Conservation (phyloP, 2,113 vertebrate species). For the Paralichthys olivaceus region DNA sequence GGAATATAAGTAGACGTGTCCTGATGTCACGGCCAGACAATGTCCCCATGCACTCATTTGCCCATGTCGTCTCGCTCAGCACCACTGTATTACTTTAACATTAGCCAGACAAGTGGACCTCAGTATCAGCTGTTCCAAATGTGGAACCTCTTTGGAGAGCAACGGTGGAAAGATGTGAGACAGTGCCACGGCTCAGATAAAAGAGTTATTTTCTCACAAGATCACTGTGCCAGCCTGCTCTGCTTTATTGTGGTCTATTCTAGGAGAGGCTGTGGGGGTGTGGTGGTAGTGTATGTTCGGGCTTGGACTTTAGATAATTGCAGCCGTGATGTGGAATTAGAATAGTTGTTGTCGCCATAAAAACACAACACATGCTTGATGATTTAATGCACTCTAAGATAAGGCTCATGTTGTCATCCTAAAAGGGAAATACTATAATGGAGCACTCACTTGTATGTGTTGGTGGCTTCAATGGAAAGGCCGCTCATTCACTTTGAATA, state of each 20-base stretch:
- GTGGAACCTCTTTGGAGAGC: slow-evolving; percentile 70
- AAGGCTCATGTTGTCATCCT: slow-evolving; percentile 23
- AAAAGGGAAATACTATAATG: slow-evolving; percentile 23
- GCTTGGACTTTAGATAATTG: slow-evolving; percentile 71
- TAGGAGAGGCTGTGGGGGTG: slow-evolving; percentile 31
- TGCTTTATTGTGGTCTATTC: slow-evolving; percentile 50
- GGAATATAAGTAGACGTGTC: slow-evolving; percentile 48
- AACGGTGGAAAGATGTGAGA: slow-evolving; percentile 68
- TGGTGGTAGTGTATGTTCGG: slow-evolving; percentile 38
- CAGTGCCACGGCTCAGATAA: slow-evolving; percentile 67
- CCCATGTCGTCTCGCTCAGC: slow-evolving; percentile 55
- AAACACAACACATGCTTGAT: slow-evolving; percentile 15
- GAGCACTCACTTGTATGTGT: neutral
- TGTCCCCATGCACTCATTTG: slow-evolving; percentile 51
- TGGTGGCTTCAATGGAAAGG: neutral
- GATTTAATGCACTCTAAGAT: slow-evolving; percentile 23
- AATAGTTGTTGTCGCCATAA: slow-evolving; percentile 1
- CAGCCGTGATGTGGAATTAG: slow-evolving; percentile 63
- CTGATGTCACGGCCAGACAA: slow-evolving; percentile 64
- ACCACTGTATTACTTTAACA: slow-evolving; percentile 59
- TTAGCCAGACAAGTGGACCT: slow-evolving; percentile 66
- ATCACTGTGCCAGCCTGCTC: slow-evolving; percentile 43
- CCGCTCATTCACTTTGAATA: neutral
- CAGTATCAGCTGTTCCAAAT: slow-evolving; percentile 75
- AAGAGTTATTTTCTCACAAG: slow-evolving; percentile 69